Evolutionary conservation across 1,140 invertebrate species (phyloP).

Genomic region (Sesamia nonagrioides): DNA sequence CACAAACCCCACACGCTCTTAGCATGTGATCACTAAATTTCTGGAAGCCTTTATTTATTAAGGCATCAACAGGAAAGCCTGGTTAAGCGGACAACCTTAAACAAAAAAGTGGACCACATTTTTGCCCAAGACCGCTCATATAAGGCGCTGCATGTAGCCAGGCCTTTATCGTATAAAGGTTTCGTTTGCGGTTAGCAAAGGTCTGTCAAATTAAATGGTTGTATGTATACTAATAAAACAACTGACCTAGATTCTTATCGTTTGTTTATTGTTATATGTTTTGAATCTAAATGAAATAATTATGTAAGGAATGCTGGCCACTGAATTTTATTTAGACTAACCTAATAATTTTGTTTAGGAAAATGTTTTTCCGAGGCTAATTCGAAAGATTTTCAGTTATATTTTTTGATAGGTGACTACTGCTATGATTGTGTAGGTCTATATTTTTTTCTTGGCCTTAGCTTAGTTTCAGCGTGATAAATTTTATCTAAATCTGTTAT

Average conservation of each 20-base stretch:
- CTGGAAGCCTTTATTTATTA: too few species aligned
- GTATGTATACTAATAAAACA: conserved; percentile 31
- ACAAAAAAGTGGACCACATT: not conserved
- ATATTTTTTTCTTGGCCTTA: too few species aligned
- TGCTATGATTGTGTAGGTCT: too few species aligned
- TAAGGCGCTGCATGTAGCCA: not conserved
- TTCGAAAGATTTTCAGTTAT: too few species aligned
- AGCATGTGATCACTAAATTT: too few species aligned
- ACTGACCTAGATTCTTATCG: conserved; percentile 44
- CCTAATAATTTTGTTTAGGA: not conserved
- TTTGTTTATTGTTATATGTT: conserved; percentile 35
- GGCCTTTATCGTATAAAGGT: not conserved
- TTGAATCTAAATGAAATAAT: conserved; percentile 36
- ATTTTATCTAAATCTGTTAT: too few species aligned
- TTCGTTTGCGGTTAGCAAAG: not conserved
- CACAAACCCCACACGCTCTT: too few species aligned
- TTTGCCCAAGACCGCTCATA: not conserved
- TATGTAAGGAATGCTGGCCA: conserved; percentile 5
- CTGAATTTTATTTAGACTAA: not conserved
- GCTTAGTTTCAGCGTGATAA: too few species aligned
- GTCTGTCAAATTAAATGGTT: conserved; percentile 19
- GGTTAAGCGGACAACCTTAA: too few species aligned
- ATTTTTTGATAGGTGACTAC: too few species aligned
- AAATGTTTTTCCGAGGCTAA: not conserved
- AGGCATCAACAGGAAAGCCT: too few species aligned